Evolutionary conservation across 2,888 invertebrate genomes (phyloP).

Genomic region (Drosophila acutilabella): DNA sequence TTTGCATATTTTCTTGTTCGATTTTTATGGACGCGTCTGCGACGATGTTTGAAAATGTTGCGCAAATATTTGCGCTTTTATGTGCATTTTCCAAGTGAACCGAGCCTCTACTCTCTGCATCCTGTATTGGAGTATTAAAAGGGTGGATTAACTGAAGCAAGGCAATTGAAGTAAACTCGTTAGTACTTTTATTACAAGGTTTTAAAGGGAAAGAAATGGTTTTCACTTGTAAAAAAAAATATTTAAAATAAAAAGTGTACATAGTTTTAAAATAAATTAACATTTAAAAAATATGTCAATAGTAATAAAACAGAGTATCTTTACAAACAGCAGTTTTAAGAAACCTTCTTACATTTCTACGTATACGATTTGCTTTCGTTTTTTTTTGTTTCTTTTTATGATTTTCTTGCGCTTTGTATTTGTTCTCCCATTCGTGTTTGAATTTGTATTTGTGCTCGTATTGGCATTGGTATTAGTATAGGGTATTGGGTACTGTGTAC

Average conservation of each 20-base stretch:
- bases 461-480: conserved; percentile 29
- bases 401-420: conserved; percentile 73
- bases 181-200: too few species aligned
- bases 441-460: conserved; percentile 25
- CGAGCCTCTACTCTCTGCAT: background rate
- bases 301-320: conserved; percentile 17
- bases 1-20: conserved; percentile 78
- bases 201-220: too few species aligned
- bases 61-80: conserved; percentile 79
- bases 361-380: conserved; percentile 55
- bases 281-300: too few species aligned
- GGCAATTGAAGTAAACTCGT: too few species aligned
- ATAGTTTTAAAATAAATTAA: too few species aligned
- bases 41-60: conserved; percentile 74
- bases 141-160: too few species aligned
- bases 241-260: too few species aligned
- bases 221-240: too few species aligned
- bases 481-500: conserved; percentile 37
- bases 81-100: conserved; percentile 61
- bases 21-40: conserved; percentile 70
- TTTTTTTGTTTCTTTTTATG: conserved; percentile 47
- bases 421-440: conserved; percentile 45
- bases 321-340: background rate
- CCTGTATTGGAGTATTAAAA: background rate
- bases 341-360: conserved; percentile 36